Evolutionary conservation across 2,797 vertebrate species (phyloP).

Genomic region (Yasuhikotakia modesta): DNA sequence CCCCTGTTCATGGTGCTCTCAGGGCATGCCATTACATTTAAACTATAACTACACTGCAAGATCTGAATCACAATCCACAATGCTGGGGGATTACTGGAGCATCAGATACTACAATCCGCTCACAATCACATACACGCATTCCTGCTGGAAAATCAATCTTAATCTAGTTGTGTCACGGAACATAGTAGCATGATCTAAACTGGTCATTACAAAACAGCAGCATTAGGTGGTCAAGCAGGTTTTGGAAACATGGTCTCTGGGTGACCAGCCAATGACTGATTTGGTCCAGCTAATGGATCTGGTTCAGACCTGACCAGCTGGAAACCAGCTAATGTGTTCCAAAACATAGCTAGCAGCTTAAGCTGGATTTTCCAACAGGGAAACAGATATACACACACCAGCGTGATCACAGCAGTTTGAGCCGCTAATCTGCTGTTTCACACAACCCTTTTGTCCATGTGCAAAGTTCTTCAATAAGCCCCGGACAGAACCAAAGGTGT

Average conservation of each 20-base stretch:
- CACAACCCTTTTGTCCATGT: conserved; percentile 44
- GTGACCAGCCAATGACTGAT: background rate
- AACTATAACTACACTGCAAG: conserved; percentile 43
- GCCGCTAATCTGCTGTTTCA: conserved; percentile 33
- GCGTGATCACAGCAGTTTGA: conserved; percentile 12
- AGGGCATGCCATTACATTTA: conserved; percentile 41
- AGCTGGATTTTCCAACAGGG: too few species aligned
- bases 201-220: background rate
- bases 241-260: background rate
- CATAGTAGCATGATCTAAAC: background rate
- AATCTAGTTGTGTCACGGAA: background rate
- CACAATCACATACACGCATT: background rate
- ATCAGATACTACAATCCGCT: conserved; percentile 38
- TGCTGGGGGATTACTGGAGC: conserved; percentile 24
- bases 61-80: conserved; percentile 37
- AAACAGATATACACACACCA: conserved; percentile 1
- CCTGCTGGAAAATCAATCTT: background rate
- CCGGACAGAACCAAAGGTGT: conserved; percentile 34
- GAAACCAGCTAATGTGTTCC: background rate
- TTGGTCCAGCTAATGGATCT: background rate
- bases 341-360: background rate
- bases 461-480: conserved; percentile 53
- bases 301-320: background rate
- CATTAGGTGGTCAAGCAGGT: background rate
- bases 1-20: conserved; percentile 7